phyloP scores from a whole-genome alignment of 2,797 vertebrate species.

The Typhlichthys eigenmanni region DNA sequence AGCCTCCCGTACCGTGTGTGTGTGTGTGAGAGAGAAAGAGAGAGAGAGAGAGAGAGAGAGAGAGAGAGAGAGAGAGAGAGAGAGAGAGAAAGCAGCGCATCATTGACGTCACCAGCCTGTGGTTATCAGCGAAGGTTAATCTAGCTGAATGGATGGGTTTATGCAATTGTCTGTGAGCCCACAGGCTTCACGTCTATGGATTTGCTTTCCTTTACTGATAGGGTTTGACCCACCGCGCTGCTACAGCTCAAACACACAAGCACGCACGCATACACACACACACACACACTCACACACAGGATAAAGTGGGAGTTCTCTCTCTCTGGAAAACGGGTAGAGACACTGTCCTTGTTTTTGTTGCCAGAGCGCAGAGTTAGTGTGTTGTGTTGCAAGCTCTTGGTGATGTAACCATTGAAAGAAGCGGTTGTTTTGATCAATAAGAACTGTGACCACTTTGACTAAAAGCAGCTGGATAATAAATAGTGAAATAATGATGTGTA shows the following conservation, averaged over 20 bases:
- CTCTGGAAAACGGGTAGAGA: constrained; percentile 9
- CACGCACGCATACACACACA: too few species aligned
- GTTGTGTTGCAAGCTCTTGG: too few species aligned
- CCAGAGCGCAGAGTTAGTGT: too few species aligned
- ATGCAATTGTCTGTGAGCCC: constrained; percentile 77
- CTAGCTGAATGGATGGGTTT: constrained; percentile 67
- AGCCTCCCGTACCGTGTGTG: constrained; percentile 3
- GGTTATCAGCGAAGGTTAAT: constrained; percentile 75
- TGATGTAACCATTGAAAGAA: too few species aligned
- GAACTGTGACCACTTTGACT: too few species aligned
- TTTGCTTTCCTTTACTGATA: constrained; percentile 50
- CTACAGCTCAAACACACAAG: constrained; percentile 5
- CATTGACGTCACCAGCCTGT: constrained; percentile 71
- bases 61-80: constrained; percentile 22
- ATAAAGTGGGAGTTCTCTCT: constrained; percentile 42
- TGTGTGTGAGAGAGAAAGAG: neutral
- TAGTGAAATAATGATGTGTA: too few species aligned
- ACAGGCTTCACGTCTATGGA: constrained; percentile 68
- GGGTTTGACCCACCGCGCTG: constrained; percentile 51
- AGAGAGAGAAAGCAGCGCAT: constrained; percentile 44
- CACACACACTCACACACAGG: constrained; percentile 21
- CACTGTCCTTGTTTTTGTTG: too few species aligned
- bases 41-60: constrained; percentile 19
- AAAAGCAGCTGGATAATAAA: too few species aligned
- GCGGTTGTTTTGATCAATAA: too few species aligned